Percentiles rank a stretch among this genome's conserved stretches.
These are phyloP conservation scores for Rhamphomyia laevipes DNA, from an alignment of 2,888 invertebrate species.

Conservation along the genomic window DNA sequence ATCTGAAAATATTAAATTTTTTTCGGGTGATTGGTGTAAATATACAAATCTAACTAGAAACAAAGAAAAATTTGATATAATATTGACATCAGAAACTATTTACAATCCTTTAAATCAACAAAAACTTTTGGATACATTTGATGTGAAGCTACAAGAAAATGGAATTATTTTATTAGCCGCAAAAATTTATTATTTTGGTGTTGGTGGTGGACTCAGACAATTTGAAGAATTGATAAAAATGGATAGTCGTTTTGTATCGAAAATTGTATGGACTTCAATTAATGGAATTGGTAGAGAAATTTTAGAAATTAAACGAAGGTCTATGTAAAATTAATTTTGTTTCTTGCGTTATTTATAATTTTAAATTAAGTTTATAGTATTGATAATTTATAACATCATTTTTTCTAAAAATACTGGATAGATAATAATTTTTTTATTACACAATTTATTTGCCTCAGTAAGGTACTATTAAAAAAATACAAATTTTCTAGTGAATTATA, in stretches of 20 bases:
- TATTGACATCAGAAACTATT: conserved; percentile 89
- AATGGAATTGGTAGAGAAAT: conserved; percentile 36
- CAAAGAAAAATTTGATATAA: conserved; percentile 59
- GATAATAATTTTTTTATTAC: too few species aligned
- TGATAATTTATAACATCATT: too few species aligned
- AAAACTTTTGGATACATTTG: conserved; percentile 61
- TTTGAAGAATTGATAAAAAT: conserved; percentile 55
- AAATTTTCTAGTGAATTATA: too few species aligned
- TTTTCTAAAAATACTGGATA: too few species aligned
- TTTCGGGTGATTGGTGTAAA: conserved; percentile 64
- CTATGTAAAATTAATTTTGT: too few species aligned
- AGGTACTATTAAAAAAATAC: too few species aligned
- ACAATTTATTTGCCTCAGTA: too few species aligned
- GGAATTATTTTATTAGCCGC: conserved; percentile 70
- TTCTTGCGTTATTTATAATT: too few species aligned
- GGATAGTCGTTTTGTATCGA: conserved; percentile 43
- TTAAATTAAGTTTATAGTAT: too few species aligned
- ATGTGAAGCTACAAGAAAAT: conserved; percentile 41
- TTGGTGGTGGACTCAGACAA: conserved; percentile 72
- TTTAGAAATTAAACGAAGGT: conserved; percentile 20
- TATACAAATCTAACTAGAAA: conserved; percentile 39
- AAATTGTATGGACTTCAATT: conserved; percentile 51
- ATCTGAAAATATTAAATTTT: conserved; percentile 38
- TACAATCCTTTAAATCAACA: conserved; percentile 69
- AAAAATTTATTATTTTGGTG: conserved; percentile 89